phyloP scores from a whole-genome alignment of 2,113 vertebrate genomes.

The Spheniscus mendiculus region DNA sequence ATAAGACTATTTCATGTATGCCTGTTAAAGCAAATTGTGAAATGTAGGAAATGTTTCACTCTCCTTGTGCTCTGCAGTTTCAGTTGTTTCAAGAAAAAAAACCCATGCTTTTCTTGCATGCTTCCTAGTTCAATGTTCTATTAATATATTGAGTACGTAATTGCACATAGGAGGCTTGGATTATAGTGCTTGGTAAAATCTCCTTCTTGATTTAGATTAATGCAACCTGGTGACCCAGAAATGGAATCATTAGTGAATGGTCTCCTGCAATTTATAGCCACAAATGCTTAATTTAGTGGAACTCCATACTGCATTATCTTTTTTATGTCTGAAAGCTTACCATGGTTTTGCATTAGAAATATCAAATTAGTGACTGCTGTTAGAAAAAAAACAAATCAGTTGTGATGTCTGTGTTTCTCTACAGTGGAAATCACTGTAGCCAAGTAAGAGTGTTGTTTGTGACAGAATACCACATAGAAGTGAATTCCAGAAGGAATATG shows the following conservation, averaged over 20 bases:
- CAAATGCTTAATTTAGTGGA: slow-evolving; percentile 6
- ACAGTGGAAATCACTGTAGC: not conserved
- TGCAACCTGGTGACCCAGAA: slow-evolving; percentile 8
- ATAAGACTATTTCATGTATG: not conserved
- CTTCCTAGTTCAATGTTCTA: not conserved
- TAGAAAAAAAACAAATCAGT: not conserved
- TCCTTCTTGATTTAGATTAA: not conserved
- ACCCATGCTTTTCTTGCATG: not conserved
- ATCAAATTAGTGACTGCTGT: not conserved
- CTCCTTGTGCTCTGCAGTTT: not conserved
- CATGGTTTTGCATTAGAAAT: not conserved
- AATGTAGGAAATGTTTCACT: not conserved
- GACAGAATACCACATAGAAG: not conserved
- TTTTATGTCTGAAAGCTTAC: slow-evolving; percentile 1
- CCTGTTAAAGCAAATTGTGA: not conserved
- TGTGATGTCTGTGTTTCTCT: not conserved
- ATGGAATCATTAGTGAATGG: not conserved
- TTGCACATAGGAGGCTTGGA: not conserved
- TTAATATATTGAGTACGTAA: not conserved
- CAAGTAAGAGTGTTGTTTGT: not conserved
- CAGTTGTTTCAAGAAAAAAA: not conserved
- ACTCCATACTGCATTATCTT: not conserved
- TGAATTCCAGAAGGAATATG: not conserved
- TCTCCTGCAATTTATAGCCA: not conserved
- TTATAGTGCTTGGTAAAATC: not conserved